Base-by-base conservation (phyloP, 2,888 invertebrate species). In the Pseudococcus viburni region DNA sequence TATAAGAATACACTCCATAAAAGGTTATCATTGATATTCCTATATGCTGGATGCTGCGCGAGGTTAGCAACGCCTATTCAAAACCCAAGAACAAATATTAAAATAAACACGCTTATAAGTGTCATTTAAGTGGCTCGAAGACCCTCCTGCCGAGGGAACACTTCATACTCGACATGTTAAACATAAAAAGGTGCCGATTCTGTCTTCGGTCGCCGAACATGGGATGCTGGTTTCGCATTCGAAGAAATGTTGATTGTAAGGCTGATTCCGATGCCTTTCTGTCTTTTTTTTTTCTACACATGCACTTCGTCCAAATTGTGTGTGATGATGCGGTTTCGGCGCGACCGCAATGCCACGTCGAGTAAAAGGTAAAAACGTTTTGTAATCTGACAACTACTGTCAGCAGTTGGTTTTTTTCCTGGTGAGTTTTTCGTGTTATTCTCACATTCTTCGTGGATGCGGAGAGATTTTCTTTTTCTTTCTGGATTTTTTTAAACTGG, bases 311-410 rank as follows among this genome's bases (percentile, higher is more conserved):
- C 15, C 5, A 73, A 68, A 68, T 26, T 26, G 68, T 68, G 68
- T 68, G 42, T 42, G 42, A 8, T 42, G 68, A 33, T 73, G 73
- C 33, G 73, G 73, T 73, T 73, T 73, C 33, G 80, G 80, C 46
- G 46, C 80, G 80, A 83, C 80, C 80, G 80, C 80, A 83, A 46
- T 83, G 80, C 80, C 80, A 83, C 11, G 42, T 83, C 80, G 80
- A 46, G 46, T 83, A 46, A 83, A 83, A 83, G 46, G n/a, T 46
- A 12, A 83, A 83, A 83, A 46, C 46, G 46, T 59, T 85, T 55
- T 85, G 84, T 85, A 85, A 85, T 85, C 84, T 85, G 84, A 85
- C 59, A 85, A 85, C 84, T 85, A 85, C 84, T 85, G 84, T 85
- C 84, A 85, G 39, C 42, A 83, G 46, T 42, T 83, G n/a, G 26